A percentile compares a stretch with the other conserved stretches of the same genome.
Conservation (phyloP, 2,797 vertebrate genomes). For the Sebastes taczanowskii region DNA sequence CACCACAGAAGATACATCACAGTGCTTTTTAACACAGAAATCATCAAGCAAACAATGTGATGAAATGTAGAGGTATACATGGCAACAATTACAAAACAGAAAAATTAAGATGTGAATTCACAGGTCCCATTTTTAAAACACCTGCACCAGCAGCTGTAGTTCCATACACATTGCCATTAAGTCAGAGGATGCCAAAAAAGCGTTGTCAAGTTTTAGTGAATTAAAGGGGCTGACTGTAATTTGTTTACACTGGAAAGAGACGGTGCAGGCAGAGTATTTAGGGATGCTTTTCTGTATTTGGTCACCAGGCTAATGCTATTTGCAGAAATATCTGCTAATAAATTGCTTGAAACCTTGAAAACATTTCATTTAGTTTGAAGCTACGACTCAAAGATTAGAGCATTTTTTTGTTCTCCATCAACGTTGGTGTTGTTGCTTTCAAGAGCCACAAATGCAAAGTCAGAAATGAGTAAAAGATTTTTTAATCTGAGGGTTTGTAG, state of each 20-base stretch:
- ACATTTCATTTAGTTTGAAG: neutral
- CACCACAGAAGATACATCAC: too few species aligned
- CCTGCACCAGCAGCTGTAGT: neutral
- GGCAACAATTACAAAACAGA: neutral
- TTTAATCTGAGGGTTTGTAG: neutral
- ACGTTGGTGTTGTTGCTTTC: neutral
- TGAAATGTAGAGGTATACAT: neutral
- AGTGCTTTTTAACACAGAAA: neutral
- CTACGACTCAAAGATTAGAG: neutral
- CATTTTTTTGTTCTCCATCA: neutral
- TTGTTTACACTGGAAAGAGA: neutral
- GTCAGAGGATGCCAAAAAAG: neutral
- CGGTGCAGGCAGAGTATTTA: neutral
- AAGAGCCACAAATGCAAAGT: neutral
- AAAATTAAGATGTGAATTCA: neutral
- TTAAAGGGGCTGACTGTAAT: neutral
- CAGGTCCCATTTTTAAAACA: neutral
- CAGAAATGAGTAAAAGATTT: neutral
- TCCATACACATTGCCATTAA: neutral
- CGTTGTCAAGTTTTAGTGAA: neutral
- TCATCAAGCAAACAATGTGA: neutral
- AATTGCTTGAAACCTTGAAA: neutral
- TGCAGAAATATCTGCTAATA: neutral
- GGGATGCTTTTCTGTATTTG: neutral
- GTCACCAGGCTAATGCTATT: neutral